A percentile compares a stretch with the other conserved stretches of the same genome.
Evolutionary conservation across 1,140 invertebrate genomes (phyloP).

Genomic region (Monochamus saltuarius): DNA sequence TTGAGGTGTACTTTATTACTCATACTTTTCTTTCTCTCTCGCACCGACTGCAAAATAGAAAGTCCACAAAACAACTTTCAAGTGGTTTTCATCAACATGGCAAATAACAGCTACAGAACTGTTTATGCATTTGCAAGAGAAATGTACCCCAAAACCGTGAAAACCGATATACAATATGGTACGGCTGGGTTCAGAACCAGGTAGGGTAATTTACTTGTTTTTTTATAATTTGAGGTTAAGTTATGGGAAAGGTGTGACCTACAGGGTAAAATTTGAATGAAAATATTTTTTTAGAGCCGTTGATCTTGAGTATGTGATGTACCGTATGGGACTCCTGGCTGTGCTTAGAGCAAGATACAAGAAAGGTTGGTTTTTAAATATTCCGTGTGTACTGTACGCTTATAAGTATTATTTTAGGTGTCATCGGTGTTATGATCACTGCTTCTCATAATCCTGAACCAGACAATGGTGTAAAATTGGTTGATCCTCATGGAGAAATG

Average conservation of each 20-base stretch:
- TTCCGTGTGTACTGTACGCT: not conserved
- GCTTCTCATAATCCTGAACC: conserved; percentile 96
- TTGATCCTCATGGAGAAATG: conserved; percentile 97
- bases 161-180: conserved; percentile 65
- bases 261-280: conserved; percentile 2
- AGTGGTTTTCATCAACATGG: conserved; percentile 32
- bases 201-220: conserved; percentile 53
- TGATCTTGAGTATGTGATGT: conserved; percentile 83
- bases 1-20: conserved; percentile 26
- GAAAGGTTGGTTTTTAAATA: conserved; percentile 59
- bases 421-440: conserved; percentile 96
- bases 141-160: conserved; percentile 69
- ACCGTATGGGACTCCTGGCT: conserved; percentile 88
- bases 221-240: conserved; percentile 29
- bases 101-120: conserved; percentile 51
- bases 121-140: conserved; percentile 71
- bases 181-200: conserved; percentile 70
- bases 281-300: conserved; percentile 67
- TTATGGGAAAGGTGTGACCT: conserved; percentile 18
- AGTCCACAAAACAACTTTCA: conserved; percentile 20
- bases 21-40: conserved; percentile 21
- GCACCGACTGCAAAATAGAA: conserved; percentile 12
- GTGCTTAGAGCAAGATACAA: conserved; percentile 80
- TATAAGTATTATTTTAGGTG: conserved; percentile 38
- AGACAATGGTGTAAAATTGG: conserved; percentile 97